Percentiles rank a stretch among this genome's conserved stretches.
These are phyloP conservation scores for Lysandra coridon DNA, from an alignment of 2,888 invertebrate species.

Conservation along the genomic window DNA sequence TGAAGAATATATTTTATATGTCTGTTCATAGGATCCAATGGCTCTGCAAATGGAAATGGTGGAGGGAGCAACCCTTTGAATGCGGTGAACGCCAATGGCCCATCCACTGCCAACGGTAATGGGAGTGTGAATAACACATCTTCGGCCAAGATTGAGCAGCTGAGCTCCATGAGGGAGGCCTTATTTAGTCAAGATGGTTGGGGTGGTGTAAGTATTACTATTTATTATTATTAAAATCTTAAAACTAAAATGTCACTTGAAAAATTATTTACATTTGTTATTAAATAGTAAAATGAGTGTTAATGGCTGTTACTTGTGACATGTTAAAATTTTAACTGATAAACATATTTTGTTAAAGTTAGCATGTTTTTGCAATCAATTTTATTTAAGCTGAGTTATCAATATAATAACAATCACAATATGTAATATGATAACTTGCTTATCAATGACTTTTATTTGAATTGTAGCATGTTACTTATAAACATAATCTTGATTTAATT, in stretches of 20 bases:
- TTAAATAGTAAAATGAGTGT: background rate
- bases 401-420: conserved; percentile 13
- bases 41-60: conserved; percentile 63
- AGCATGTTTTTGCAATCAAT: background rate
- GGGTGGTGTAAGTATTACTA: conserved; percentile 87
- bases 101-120: conserved; percentile 63
- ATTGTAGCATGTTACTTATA: background rate
- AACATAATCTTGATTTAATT: background rate
- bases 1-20: background rate
- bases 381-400: conserved; percentile 7
- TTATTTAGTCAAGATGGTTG: conserved; percentile 95
- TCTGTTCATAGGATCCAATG: conserved; percentile 62
- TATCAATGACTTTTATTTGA: conserved; percentile 16
- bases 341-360: background rate
- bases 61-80: conserved; percentile 73
- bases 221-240: background rate
- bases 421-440: conserved; percentile 9
- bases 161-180: conserved; percentile 94
- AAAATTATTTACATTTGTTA: too few relatives aligned
- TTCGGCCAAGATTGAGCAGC: conserved; percentile 91
- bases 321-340: background rate
- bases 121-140: conserved; percentile 80
- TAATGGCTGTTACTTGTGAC: background rate
- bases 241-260: background rate
- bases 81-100: conserved; percentile 63